Evolutionary conservation across 2,113 vertebrate species (phyloP), one percentile per base, ranked within the genome.

Genomic region (Pithys albifrons): DNA sequence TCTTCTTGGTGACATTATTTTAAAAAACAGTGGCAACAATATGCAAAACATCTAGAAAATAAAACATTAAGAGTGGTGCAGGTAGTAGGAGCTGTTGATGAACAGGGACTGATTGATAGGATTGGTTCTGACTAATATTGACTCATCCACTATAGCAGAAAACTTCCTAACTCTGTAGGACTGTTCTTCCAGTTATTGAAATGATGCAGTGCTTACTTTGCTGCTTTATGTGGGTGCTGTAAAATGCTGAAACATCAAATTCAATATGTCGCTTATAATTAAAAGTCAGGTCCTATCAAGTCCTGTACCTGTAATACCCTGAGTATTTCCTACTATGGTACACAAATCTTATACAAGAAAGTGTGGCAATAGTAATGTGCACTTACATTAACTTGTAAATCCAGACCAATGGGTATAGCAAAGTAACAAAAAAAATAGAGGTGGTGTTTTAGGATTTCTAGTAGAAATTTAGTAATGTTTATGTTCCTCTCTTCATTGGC

Each of bases 331-430:
- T 67, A 31, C 25, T 27, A 20, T 27, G 54, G 18, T 82, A 22
- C 39, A 37, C 17, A 64, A 37, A 58, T 93, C 35, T 69, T 35
- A 6, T 25, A 9, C 61, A 61, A 59, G 24, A 54, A 87, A 72
- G 33, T 14, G 6, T 39, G 31, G 19, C 75, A 64, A 29, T 6
- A 59, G 43, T 48, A 48, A 62, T 0, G 1, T 79, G 13, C 39
- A 48, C 24, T 77, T 89, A 55, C 18, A 59, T 43, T 88, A 75
- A 81, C 55, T 59, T 78, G 54, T 72, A 92, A 91, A 87, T 89
- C 39, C 69, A 74, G 33, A n/a, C 61, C 48, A 75, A 19, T 82
- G 41, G 13, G 4, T 54, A 15, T 31, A 61, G 39, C n/a, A 31
- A 73, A 58, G 41, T 62, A 85, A 58, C 45, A 59, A 59, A 61